phyloP scores from a whole-genome alignment of 2,113 vertebrate species.

The Pangasianodon gigas region DNA sequence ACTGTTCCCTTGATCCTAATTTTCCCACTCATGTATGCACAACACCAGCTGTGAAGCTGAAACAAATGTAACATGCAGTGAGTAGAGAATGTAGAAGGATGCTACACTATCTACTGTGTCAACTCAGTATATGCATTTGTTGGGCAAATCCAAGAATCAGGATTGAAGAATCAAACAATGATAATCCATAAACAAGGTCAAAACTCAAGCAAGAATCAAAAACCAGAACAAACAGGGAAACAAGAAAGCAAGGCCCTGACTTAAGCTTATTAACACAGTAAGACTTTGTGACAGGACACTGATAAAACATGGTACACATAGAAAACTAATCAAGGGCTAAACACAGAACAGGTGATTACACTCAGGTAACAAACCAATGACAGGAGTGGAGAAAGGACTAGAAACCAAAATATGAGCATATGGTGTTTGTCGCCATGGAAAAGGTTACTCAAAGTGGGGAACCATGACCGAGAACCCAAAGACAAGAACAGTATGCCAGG shows the following conservation, averaged over 20 bases:
- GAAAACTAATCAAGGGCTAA: background rate
- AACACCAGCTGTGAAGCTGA: background rate
- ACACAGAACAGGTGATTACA: background rate
- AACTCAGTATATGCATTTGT: background rate
- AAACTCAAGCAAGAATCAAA: background rate
- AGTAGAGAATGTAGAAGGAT: background rate
- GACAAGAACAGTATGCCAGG: background rate
- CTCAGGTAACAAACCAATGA: background rate
- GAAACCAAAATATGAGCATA: background rate
- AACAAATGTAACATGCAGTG: background rate
- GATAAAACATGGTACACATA: background rate
- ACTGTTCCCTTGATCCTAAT: background rate
- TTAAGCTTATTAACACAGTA: background rate
- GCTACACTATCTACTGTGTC: background rate
- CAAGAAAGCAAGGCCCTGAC: background rate
- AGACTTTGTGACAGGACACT: background rate
- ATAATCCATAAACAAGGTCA: background rate
- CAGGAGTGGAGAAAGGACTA: background rate
- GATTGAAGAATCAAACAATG: background rate
- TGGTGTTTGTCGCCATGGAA: background rate
- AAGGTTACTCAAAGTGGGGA: background rate
- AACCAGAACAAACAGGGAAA: background rate
- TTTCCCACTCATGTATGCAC: background rate
- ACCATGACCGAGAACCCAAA: background rate
- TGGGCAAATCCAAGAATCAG: background rate